Evolutionary conservation across 2,113 vertebrate genomes (phyloP).

Genomic region (Mobula hypostoma): DNA sequence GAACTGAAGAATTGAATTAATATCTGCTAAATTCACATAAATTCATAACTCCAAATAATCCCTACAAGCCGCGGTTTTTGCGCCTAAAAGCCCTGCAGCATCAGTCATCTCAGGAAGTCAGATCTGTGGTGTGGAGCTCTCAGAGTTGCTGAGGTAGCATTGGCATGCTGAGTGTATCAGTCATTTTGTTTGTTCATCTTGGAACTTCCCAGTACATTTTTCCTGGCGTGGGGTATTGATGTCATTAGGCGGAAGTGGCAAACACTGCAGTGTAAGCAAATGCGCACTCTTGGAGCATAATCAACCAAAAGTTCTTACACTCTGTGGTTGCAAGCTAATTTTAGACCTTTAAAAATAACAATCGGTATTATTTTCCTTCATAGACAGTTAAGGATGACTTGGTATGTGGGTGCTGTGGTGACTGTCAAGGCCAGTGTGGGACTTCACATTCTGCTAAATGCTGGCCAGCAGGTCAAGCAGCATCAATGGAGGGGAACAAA

Average conservation of each 20-base stretch:
- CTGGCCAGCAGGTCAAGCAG: too few relatives aligned
- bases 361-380: not conserved
- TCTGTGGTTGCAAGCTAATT: not conserved
- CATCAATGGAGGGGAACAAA: too few relatives aligned
- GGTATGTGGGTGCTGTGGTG: too few relatives aligned
- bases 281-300: too few relatives aligned
- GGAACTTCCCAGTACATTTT: constrained; percentile 20
- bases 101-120: not conserved
- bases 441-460: too few relatives aligned
- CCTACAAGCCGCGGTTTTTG: not conserved
- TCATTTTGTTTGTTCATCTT: not conserved
- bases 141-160: not conserved
- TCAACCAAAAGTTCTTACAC: not conserved
- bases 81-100: not conserved
- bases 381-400: too few relatives aligned
- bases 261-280: not conserved
- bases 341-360: not conserved
- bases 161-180: not conserved
- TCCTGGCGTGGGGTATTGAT: not conserved
- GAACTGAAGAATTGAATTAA: too few relatives aligned
- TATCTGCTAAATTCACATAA: too few relatives aligned
- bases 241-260: not conserved
- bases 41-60: too few relatives aligned
- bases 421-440: too few relatives aligned
- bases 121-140: not conserved